These are phyloP conservation scores for Sylvietta virens DNA, from an alignment of 2,113 vertebrate species.

Conservation along the genomic window DNA sequence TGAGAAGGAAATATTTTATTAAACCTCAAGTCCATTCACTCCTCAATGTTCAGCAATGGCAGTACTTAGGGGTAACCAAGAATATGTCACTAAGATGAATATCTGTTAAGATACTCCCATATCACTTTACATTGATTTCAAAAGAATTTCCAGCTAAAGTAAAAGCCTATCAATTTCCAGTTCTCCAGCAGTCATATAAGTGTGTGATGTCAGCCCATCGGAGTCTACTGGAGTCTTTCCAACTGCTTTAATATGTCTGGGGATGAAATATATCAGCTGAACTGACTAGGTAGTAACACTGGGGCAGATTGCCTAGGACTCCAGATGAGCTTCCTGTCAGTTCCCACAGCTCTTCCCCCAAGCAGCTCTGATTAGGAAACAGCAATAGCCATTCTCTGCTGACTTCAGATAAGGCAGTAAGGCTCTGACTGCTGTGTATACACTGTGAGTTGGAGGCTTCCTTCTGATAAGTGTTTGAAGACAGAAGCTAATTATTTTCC, in stretches of 20 bases:
- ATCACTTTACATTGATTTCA: slow-evolving; percentile 1
- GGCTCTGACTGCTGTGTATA: not conserved
- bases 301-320: not conserved
- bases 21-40: not conserved
- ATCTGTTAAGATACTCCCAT: not conserved
- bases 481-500: not conserved
- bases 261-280: not conserved
- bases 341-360: not conserved
- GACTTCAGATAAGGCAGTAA: not conserved
- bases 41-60: not conserved
- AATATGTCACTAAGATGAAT: not conserved
- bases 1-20: not conserved
- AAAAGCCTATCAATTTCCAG: slow-evolving; percentile 1
- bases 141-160: not conserved
- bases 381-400: not conserved
- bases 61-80: not conserved
- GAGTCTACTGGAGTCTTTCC: slow-evolving; percentile 25
- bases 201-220: not conserved
- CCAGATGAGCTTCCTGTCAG: not conserved
- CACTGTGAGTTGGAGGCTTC: not conserved
- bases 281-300: not conserved
- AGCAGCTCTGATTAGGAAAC: not conserved
- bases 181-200: not conserved
- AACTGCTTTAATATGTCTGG: not conserved
- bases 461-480: not conserved